These are phyloP conservation scores for Pelodytes ibericus DNA, from an alignment of 2,797 vertebrate species.

Conservation along the genomic window DNA sequence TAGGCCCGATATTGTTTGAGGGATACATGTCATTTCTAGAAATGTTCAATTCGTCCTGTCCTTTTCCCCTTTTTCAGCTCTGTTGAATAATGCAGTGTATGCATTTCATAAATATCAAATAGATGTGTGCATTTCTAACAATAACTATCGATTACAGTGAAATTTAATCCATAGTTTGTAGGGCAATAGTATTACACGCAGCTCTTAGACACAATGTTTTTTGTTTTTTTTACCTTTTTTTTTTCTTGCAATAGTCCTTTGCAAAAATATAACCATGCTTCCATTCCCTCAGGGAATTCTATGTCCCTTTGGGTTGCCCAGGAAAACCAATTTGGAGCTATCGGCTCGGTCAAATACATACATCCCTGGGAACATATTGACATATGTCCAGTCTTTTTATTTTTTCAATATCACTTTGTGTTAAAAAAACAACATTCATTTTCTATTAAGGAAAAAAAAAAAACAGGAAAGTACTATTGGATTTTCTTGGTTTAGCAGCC, in stretches of 20 bases:
- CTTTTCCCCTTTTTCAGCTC: neutral
- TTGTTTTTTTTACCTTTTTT: conserved; percentile 56
- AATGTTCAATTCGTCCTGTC: neutral
- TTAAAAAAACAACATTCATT: conserved; percentile 1
- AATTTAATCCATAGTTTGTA: conserved; percentile 78
- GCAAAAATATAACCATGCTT: conserved; percentile 62
- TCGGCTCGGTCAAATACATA: conserved; percentile 39
- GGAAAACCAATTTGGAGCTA: conserved; percentile 51
- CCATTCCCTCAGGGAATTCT: conserved; percentile 42
- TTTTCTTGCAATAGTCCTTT: conserved; percentile 68
- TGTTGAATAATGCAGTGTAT: neutral
- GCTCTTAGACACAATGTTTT: conserved; percentile 54
- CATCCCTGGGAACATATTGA: conserved; percentile 47
- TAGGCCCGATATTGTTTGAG: conserved; percentile 1
- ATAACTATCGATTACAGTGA: conserved; percentile 38
- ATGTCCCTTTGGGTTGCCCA: conserved; percentile 41
- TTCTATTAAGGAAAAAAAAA: neutral
- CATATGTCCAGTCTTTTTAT: conserved; percentile 36
- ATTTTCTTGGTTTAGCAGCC: no score
- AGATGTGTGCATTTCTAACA: conserved; percentile 25
- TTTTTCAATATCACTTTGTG: conserved; percentile 22
- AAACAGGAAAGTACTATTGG: no score
- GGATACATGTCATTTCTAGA: neutral
- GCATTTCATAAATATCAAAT: conserved; percentile 25
- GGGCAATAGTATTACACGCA: conserved; percentile 60